Conservation (phyloP, 1,140 invertebrate species). For the Leptinotarsa undecemlineata region DNA sequence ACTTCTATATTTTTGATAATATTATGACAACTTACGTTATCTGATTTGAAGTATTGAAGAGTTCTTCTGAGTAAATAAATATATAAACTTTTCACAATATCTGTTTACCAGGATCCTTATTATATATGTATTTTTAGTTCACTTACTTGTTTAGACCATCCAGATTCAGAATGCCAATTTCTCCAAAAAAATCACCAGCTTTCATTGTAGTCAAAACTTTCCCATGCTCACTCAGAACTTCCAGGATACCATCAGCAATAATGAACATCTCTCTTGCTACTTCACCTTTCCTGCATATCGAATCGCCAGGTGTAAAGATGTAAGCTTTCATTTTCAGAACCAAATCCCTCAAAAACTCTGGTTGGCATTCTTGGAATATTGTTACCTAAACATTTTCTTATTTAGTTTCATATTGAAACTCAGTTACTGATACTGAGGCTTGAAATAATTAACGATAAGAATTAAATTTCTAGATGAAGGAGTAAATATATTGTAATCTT, state of each 20-base stretch:
- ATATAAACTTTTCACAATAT: no score
- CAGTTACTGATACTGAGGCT: no score
- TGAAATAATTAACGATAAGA: no score
- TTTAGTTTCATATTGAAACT: no score
- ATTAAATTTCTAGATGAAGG: no score
- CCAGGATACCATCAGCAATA: conserved; percentile 93
- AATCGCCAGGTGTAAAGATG: conserved; percentile 95
- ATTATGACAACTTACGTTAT: no score
- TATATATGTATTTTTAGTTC: no score
- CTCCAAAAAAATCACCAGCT: conserved; percentile 96
- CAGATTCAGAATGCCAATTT: conserved; percentile 95
- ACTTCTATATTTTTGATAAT: no score
- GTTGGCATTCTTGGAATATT: conserved; percentile 93
- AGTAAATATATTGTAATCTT: no score
- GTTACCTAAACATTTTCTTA: conserved; percentile 65
- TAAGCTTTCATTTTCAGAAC: conserved; percentile 98
- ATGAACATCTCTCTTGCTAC: conserved; percentile 96
- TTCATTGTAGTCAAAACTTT: conserved; percentile 94
- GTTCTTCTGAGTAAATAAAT: no score
- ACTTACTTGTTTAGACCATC: conserved; percentile 94
- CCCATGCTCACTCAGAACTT: conserved; percentile 93
- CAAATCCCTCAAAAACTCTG: conserved; percentile 94
- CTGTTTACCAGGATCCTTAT: no score
- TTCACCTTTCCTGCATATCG: conserved; percentile 89
- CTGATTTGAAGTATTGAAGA: no score